phyloP scores from a whole-genome alignment of 2,888 invertebrate species.

The Spialia ferax region DNA sequence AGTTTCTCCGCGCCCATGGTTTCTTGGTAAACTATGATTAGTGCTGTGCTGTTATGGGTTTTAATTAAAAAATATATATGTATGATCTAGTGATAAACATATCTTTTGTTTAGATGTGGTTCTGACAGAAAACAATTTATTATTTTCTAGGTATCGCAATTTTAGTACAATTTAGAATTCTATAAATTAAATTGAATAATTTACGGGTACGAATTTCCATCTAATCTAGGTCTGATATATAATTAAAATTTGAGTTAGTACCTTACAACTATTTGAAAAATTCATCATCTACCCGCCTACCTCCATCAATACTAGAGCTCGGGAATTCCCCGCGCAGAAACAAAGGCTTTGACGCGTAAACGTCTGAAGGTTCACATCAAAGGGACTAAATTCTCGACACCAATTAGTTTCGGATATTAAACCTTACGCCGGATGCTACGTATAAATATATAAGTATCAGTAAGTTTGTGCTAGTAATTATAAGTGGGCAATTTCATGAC shows the following conservation, averaged over 20 bases:
- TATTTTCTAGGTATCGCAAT: neutral
- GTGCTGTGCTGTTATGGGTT: neutral
- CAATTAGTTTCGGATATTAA: conserved; percentile 12
- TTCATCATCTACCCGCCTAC: neutral
- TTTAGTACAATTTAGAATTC: neutral
- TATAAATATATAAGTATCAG: neutral
- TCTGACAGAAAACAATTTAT: no score
- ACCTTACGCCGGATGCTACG: conserved; percentile 2
- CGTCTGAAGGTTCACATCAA: conserved; percentile 4
- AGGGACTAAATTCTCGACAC: conserved; percentile 10
- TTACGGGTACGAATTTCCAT: no score
- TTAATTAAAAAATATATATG: neutral
- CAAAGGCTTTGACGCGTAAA: conserved; percentile 10
- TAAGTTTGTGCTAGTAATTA: neutral
- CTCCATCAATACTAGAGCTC: conserved; percentile 2
- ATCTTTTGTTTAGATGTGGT: no score
- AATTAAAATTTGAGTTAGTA: no score
- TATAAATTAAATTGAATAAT: no score
- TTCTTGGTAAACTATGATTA: conserved; percentile 10
- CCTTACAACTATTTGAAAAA: no score
- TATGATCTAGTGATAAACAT: no score
- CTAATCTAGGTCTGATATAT: no score
- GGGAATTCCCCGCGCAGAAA: neutral
- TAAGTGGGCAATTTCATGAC: neutral
- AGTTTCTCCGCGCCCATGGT: neutral